These are phyloP conservation scores for Netelia fuscicornis DNA, from an alignment of 2,888 invertebrate genomes.

Conservation along the genomic window DNA sequence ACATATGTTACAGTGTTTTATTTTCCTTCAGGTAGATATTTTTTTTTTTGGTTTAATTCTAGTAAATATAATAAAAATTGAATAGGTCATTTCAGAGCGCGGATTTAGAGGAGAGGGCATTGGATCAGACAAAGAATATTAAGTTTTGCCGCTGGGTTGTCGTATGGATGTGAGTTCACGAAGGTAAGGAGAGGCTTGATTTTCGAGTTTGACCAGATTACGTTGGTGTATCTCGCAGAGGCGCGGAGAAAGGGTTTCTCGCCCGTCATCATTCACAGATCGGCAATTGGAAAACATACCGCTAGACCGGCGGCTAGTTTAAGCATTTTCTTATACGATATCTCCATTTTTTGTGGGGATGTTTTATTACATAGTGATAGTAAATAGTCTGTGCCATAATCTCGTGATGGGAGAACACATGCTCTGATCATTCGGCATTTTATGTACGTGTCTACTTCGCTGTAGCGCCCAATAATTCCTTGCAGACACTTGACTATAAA, in stretches of 20 bases:
- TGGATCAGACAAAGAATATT: conserved; percentile 23
- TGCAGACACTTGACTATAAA: conserved; percentile 19
- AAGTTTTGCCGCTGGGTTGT: conserved; percentile 21
- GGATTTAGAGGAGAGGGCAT: not conserved
- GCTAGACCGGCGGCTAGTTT: not conserved
- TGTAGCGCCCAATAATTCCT: not conserved
- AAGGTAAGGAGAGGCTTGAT: conserved; percentile 21
- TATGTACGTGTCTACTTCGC: not conserved
- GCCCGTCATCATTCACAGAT: conserved; percentile 23
- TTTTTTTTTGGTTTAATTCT: too few relatives aligned
- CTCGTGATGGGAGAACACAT: not conserved
- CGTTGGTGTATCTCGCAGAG: not conserved
- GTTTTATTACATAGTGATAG: not conserved
- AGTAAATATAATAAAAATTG: too few relatives aligned
- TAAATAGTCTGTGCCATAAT: not conserved
- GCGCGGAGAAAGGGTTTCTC: conserved; percentile 10
- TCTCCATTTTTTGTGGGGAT: not conserved
- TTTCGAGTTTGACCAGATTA: conserved; percentile 8
- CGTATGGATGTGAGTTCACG: conserved; percentile 13
- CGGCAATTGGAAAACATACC: not conserved
- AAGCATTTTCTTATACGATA: not conserved
- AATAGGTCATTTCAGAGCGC: too few relatives aligned
- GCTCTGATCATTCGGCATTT: not conserved
- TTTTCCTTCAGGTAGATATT: too few relatives aligned
- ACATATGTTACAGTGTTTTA: too few relatives aligned